Conservation (phyloP, 2,888 invertebrate species). For the Monochamus alternatus region DNA sequence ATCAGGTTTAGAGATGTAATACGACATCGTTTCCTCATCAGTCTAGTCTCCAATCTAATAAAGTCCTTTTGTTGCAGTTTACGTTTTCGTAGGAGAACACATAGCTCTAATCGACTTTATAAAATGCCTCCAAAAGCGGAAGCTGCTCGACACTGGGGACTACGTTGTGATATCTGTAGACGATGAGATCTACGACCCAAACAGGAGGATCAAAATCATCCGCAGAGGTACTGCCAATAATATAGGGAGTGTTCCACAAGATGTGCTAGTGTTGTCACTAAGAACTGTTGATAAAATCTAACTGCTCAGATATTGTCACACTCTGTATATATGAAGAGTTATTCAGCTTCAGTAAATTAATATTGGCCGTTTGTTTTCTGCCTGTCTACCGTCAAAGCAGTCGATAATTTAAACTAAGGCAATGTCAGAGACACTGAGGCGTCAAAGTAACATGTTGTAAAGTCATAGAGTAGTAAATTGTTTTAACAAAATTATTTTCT, state of each 20-base stretch:
- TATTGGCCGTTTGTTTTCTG: too few relatives aligned
- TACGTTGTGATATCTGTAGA: constrained; percentile 93
- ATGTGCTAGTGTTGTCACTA: too few relatives aligned
- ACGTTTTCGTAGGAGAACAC: constrained; percentile 92
- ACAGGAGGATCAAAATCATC: constrained; percentile 74
- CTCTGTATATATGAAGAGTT: too few relatives aligned
- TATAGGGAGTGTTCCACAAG: not conserved
- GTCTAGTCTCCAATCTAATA: not conserved
- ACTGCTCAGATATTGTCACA: too few relatives aligned
- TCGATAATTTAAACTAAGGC: too few relatives aligned
- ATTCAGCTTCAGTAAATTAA: too few relatives aligned
- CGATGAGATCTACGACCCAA: constrained; percentile 86
- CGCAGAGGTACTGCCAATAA: constrained; percentile 69
- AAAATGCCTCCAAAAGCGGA: constrained; percentile 82
- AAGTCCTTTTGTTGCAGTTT: constrained; percentile 77
- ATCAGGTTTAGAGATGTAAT: not conserved
- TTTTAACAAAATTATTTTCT: too few relatives aligned
- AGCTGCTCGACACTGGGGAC: constrained; percentile 84
- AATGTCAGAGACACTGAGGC: too few relatives aligned
- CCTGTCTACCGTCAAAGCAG: too few relatives aligned
- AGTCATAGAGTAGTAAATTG: too few relatives aligned
- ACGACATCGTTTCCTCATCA: not conserved
- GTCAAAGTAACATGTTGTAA: too few relatives aligned
- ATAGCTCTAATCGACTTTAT: constrained; percentile 90
- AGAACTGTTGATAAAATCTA: too few relatives aligned